These are phyloP conservation scores for Tamias sibiricus DNA, from an alignment of 2,113 vertebrate genomes.

Conservation along the genomic window DNA sequence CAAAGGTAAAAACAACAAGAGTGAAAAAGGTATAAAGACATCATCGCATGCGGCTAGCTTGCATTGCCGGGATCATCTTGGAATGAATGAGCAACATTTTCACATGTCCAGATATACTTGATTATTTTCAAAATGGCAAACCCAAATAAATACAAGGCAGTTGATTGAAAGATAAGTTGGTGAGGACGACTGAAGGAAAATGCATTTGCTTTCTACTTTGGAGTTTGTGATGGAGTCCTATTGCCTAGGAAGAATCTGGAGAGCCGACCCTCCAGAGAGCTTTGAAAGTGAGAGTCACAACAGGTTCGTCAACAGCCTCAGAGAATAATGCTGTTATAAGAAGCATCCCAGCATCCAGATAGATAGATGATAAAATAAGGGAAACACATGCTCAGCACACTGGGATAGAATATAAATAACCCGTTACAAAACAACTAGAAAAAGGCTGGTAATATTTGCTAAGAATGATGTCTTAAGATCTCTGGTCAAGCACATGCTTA, in stretches of 20 bases:
- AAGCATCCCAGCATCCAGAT: neutral
- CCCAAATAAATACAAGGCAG: slow-evolving; percentile 7
- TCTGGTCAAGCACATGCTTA: slow-evolving; percentile 72
- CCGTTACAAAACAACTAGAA: slow-evolving; percentile 49
- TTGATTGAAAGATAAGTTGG: slow-evolving; percentile 8
- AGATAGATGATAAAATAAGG: slow-evolving; percentile 18
- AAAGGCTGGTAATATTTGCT: slow-evolving; percentile 53
- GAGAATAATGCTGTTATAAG: slow-evolving; percentile 53
- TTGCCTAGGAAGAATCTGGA: neutral
- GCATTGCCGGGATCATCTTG: slow-evolving; percentile 20
- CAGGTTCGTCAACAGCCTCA: slow-evolving; percentile 26
- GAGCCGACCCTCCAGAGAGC: neutral
- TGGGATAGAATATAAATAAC: slow-evolving; percentile 51
- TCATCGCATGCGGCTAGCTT: slow-evolving; percentile 4
- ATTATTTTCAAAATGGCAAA: neutral
- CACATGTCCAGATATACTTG: neutral
- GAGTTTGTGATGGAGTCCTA: neutral
- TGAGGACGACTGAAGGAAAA: slow-evolving; percentile 9
- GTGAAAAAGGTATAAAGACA: neutral
- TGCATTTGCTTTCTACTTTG: neutral
- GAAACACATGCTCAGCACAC: slow-evolving; percentile 37
- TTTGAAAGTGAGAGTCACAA: slow-evolving; percentile 58
- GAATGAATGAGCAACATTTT: neutral
- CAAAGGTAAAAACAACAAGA: slow-evolving; percentile 24
- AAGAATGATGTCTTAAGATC: slow-evolving; percentile 60